Percentiles rank a stretch among this genome's conserved stretches.
Conservation (phyloP, 2,113 vertebrate genomes). For the Amblyornis subalaris region DNA sequence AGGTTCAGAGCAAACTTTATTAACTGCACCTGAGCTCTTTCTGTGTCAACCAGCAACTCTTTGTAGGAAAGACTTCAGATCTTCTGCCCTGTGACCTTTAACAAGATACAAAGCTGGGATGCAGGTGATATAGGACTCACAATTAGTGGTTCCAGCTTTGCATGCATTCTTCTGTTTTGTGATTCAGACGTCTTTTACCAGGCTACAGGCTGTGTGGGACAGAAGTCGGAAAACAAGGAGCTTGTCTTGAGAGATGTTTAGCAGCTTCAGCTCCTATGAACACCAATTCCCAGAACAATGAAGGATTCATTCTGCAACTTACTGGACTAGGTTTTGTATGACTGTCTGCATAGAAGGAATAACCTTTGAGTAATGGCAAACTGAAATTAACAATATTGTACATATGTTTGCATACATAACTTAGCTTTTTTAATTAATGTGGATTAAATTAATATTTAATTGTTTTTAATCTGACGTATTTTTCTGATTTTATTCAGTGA, state of each 20-base stretch:
- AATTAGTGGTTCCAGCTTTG: background rate
- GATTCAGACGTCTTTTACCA: background rate
- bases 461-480: background rate
- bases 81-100: background rate
- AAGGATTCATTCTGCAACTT: background rate
- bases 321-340: background rate
- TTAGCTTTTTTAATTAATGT: background rate
- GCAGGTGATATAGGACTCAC: background rate
- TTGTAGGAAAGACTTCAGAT: background rate
- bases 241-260: background rate
- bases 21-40: background rate
- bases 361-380: background rate
- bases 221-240: background rate
- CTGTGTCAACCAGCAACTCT: background rate
- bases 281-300: background rate
- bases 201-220: background rate
- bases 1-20: constrained; percentile 18
- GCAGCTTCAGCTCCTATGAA: background rate
- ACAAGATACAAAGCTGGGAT: background rate
- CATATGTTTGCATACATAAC: background rate
- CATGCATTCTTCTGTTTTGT: background rate
- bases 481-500: background rate
- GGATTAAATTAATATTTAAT: background rate
- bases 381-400: background rate
- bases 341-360: background rate